Evolutionary conservation across 2,113 vertebrate species (phyloP).

Genomic region (Mormyrus lacerda): DNA sequence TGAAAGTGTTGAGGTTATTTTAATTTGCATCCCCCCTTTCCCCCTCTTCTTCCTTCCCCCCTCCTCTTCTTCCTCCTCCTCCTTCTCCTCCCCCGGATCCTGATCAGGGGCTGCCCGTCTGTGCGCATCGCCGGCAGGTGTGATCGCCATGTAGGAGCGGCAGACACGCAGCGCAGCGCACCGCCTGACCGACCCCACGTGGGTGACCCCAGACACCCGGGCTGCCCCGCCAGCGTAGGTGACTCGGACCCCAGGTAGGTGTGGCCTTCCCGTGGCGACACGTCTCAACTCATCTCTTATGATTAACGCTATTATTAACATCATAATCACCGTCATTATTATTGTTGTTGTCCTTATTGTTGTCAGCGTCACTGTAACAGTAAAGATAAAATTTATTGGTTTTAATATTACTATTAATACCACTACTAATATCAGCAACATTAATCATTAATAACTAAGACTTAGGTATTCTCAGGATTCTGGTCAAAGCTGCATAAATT

Average conservation of each 20-base stretch:
- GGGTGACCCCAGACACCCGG: constrained; percentile 62
- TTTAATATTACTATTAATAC: not conserved
- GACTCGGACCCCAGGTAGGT: constrained; percentile 62
- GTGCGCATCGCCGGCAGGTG: constrained; percentile 41
- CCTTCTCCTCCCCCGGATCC: constrained; percentile 26
- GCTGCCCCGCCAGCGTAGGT: constrained; percentile 46
- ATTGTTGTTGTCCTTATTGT: not conserved
- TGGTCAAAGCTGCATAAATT: not conserved
- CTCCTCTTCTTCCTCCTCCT: constrained; percentile 25
- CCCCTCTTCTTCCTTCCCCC: constrained; percentile 1
- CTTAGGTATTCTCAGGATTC: not conserved
- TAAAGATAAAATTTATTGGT: not conserved
- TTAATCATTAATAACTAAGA: not conserved
- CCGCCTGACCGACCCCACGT: constrained; percentile 57
- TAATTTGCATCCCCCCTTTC: constrained; percentile 34
- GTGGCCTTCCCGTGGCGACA: constrained; percentile 44
- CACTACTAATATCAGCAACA: not conserved
- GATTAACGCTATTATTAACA: not conserved
- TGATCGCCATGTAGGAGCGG: constrained; percentile 21
- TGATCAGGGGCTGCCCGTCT: constrained; percentile 34
- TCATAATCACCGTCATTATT: not conserved
- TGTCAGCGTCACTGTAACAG: not conserved
- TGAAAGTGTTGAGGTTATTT: constrained; percentile 52
- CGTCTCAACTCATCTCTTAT: constrained; percentile 7
- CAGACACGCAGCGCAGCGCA: constrained; percentile 40